These are phyloP conservation scores for Alligator mississippiensis DNA, from an alignment of 2,113 vertebrate species.

Conservation along the genomic window DNA sequence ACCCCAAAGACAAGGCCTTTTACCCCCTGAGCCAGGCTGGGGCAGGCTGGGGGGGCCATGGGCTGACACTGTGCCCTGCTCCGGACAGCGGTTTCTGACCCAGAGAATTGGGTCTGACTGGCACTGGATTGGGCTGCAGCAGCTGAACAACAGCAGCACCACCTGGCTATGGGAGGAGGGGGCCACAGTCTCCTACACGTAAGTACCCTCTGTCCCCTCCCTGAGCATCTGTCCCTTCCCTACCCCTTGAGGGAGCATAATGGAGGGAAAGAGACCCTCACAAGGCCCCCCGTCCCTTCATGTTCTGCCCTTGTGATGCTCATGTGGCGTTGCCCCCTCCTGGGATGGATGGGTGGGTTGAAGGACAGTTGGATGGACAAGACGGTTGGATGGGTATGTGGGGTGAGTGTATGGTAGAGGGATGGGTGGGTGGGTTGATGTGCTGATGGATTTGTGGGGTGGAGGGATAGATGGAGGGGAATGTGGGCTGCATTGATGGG, in stretches of 20 bases:
- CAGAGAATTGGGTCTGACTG: background rate
- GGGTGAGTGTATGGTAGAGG: background rate
- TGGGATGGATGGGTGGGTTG: background rate
- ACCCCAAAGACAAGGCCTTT: too few relatives aligned
- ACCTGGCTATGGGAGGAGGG: slow-evolving; percentile 49
- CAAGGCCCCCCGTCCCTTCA: too few relatives aligned
- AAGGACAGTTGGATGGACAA: background rate
- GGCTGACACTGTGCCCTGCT: background rate
- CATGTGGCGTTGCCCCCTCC: too few relatives aligned
- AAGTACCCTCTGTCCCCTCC: background rate
- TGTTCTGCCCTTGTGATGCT: too few relatives aligned
- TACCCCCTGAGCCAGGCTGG: too few relatives aligned
- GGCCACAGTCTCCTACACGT: slow-evolving; percentile 38
- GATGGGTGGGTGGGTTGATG: background rate
- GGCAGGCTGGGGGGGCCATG: too few relatives aligned
- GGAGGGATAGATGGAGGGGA: background rate
- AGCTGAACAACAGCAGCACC: slow-evolving; percentile 15
- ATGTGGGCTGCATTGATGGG: too few relatives aligned
- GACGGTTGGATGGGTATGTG: background rate
- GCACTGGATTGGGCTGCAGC: slow-evolving; percentile 62
- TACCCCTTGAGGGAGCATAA: too few relatives aligned
- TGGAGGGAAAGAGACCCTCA: too few relatives aligned
- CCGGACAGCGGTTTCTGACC: slow-evolving; percentile 20
- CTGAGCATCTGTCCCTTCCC: background rate
- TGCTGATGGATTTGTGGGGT: too few relatives aligned